Evolutionary conservation across 2,888 invertebrate genomes (phyloP), one percentile per base, ranked within the genome.

Genomic region (Pollenia griseotomentosa): DNA sequence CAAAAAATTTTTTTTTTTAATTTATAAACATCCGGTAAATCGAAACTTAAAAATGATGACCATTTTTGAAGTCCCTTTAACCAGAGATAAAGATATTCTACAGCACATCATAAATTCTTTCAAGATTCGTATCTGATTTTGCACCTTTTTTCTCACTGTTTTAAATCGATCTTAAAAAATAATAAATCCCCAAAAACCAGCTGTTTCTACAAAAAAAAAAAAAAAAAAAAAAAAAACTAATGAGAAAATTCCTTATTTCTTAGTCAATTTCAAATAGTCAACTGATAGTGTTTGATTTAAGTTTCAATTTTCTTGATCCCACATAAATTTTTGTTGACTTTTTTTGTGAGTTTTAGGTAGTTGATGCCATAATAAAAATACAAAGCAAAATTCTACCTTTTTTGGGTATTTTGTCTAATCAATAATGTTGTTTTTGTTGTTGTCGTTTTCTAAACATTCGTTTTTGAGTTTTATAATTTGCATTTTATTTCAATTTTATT

Each of bases 101-200:
- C 90, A 90, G 92, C 91, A 91, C 91, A 91, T 91, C 91, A 92
- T 92, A 92, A 92, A 92, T 92, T 92, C 90, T 90, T 85, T 14
- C 9, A 53, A 73, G 86, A 89, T 86, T 89, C 89, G 89, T 91
- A 91, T 91, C 91, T 90, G 89, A 33, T 90, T 91, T 90, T 87
- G 83, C 86, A 84, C 77, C 80, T 84, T 86, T 83, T 55, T 63
- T 63, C 53, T 46, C 16, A 46, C 40, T 63, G 63, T 59, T 53
- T 19, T 23, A 75, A 75, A 44, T 33, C 33, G 42, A 75, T 53
- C 23, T 65, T 55, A n/a, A 55, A 44, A n/a, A 81, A 57, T 71
- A 71, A 71, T 48, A 48, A 75, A 75, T 61, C 44, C 33, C 9
- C 63, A 57, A 33, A 68, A 70, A 71, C 42, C 65, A 83, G 63